These are phyloP conservation scores for Machimus rusticus DNA, from an alignment of 2,888 invertebrate genomes.

Conservation along the genomic window DNA sequence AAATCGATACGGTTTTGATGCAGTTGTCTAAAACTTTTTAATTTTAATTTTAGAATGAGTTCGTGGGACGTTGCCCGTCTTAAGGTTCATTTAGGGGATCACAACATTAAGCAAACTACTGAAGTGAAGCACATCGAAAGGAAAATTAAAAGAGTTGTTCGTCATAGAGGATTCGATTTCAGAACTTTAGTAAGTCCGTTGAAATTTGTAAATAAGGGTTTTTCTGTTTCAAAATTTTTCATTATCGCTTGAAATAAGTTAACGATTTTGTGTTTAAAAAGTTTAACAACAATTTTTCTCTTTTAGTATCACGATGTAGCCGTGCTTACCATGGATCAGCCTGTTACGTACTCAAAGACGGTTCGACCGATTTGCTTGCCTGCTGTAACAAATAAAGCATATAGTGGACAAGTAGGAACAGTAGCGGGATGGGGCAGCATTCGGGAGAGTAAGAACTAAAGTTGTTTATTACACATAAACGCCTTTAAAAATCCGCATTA, in stretches of 20 bases:
- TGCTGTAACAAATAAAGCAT: slow-evolving; percentile 65
- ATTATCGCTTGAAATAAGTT: too few relatives aligned
- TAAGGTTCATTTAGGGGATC: slow-evolving; percentile 82
- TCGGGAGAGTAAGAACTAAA: slow-evolving; percentile 70
- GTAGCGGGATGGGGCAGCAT: slow-evolving; percentile 91
- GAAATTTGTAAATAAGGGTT: neutral
- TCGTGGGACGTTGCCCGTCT: slow-evolving; percentile 87
- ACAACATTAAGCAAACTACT: slow-evolving; percentile 78
- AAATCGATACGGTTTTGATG: neutral
- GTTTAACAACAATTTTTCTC: neutral
- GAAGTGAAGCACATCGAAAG: slow-evolving; percentile 81
- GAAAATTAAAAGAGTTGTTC: slow-evolving; percentile 82
- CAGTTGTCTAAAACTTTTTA: neutral
- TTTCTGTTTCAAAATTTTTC: neutral
- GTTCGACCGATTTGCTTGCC: slow-evolving; percentile 84
- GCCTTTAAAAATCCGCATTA: neutral
- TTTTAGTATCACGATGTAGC: slow-evolving; percentile 83
- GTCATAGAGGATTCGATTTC: slow-evolving; percentile 84
- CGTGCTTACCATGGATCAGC: slow-evolving; percentile 78
- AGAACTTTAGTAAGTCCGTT: slow-evolving; percentile 74
- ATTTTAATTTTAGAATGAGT: slow-evolving; percentile 72
- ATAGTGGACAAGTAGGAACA: slow-evolving; percentile 75
- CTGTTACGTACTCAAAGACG: slow-evolving; percentile 74
- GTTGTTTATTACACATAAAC: neutral
- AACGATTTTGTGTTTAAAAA: too few relatives aligned